These are phyloP conservation scores for Centropristis striata DNA, from an alignment of 2,113 vertebrate genomes.

Conservation along the genomic window DNA sequence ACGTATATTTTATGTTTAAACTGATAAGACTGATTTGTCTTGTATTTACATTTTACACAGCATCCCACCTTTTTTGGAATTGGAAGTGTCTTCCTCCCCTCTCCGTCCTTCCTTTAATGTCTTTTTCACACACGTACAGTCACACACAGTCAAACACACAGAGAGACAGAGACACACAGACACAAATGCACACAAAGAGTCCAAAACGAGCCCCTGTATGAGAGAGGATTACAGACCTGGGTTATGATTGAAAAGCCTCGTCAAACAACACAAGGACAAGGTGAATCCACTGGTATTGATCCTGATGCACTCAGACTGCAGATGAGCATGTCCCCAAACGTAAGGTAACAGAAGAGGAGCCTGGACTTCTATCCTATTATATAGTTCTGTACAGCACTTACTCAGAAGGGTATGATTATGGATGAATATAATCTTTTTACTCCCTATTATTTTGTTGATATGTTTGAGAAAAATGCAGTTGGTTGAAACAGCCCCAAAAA, in stretches of 20 bases:
- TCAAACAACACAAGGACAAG: slow-evolving; percentile 28
- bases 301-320: slow-evolving; percentile 8
- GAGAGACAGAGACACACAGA: background rate
- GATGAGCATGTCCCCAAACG: background rate
- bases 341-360: slow-evolving; percentile 1
- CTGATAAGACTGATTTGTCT: too few relatives aligned
- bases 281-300: slow-evolving; percentile 31
- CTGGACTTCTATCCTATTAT: background rate
- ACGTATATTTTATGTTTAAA: too few relatives aligned
- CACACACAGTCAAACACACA: background rate
- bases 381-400: background rate
- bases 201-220: background rate
- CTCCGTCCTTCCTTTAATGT: background rate
- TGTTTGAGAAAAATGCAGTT: background rate
- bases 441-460: background rate
- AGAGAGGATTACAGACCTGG: background rate
- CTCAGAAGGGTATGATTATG: background rate
- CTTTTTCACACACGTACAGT: background rate
- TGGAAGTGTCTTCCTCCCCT: background rate
- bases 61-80: too few relatives aligned
- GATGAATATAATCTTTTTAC: background rate
- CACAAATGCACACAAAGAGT: background rate
- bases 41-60: too few relatives aligned
- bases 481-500: background rate
- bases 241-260: slow-evolving; percentile 26